A percentile compares a stretch with the other conserved stretches of the same genome.
phyloP scores from a whole-genome alignment of 2,797 vertebrate species.

The Ciconia nigra region DNA sequence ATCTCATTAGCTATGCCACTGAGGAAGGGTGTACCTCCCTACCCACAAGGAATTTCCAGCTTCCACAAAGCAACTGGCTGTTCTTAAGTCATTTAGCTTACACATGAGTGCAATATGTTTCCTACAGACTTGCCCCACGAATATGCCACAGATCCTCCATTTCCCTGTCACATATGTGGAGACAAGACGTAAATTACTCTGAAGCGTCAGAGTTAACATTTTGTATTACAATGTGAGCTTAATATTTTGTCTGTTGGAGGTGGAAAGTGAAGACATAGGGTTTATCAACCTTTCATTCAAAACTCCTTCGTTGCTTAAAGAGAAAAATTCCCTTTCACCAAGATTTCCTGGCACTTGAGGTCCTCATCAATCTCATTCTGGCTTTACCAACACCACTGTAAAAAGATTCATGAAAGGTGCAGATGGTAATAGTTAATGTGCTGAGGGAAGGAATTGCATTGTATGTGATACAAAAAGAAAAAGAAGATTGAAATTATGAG shows the following conservation, averaged over 20 bases:
- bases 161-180: not conserved
- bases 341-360: not conserved
- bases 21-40: not conserved
- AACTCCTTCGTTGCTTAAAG: not conserved
- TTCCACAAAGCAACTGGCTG: not conserved
- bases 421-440: not conserved
- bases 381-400: not conserved
- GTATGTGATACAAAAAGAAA: not conserved
- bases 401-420: not conserved
- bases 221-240: not conserved
- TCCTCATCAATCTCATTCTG: not conserved
- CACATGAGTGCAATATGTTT: not conserved
- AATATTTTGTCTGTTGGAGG: not conserved
- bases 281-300: not conserved
- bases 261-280: not conserved
- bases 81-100: not conserved
- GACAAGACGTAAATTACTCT: not conserved
- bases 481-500: not conserved
- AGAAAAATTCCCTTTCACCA: not conserved
- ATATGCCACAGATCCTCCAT: not conserved
- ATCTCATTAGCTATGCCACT: not conserved
- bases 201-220: not conserved
- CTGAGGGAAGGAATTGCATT: not conserved
- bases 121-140: not conserved
- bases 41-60: not conserved